A percentile compares a stretch with the other conserved stretches of the same genome.
Conservation (phyloP, 2,797 vertebrate genomes). For the Knipowitschia caucasica region DNA sequence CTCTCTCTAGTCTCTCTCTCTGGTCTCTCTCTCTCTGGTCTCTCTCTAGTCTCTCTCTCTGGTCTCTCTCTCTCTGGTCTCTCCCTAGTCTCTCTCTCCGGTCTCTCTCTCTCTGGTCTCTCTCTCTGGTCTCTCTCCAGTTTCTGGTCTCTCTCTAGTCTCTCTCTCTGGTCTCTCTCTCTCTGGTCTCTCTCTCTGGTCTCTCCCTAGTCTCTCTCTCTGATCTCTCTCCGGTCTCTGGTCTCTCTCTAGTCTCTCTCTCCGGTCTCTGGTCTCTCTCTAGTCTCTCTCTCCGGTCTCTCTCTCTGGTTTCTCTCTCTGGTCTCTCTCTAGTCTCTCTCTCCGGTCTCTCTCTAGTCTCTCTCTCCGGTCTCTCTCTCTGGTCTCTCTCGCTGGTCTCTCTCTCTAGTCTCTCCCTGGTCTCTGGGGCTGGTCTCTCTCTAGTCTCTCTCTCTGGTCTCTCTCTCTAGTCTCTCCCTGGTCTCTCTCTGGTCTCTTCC, state of each 20-base stretch:
- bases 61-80: not conserved
- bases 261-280: too few species aligned
- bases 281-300: too few species aligned
- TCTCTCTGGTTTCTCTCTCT: not conserved
- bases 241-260: too few species aligned
- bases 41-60: not conserved
- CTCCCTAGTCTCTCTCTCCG: not conserved
- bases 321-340: not conserved
- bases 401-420: not conserved
- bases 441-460: not conserved
- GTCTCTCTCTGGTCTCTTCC: not conserved
- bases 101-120: too few species aligned
- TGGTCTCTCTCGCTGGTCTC: too few species aligned
- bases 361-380: not conserved
- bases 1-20: too few species aligned
- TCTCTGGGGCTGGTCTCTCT: conserved; percentile 17
- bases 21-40: too few species aligned
- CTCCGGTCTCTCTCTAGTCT: not conserved
- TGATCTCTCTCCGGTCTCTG: not conserved
- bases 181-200: too few species aligned
- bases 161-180: too few species aligned
- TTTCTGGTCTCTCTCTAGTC: not conserved
- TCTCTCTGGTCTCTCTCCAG: too few species aligned
- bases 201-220: conserved; percentile 7
- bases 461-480: conserved; percentile 11